phyloP scores from a whole-genome alignment of 2,113 vertebrate species.

The Cariama cristata region DNA sequence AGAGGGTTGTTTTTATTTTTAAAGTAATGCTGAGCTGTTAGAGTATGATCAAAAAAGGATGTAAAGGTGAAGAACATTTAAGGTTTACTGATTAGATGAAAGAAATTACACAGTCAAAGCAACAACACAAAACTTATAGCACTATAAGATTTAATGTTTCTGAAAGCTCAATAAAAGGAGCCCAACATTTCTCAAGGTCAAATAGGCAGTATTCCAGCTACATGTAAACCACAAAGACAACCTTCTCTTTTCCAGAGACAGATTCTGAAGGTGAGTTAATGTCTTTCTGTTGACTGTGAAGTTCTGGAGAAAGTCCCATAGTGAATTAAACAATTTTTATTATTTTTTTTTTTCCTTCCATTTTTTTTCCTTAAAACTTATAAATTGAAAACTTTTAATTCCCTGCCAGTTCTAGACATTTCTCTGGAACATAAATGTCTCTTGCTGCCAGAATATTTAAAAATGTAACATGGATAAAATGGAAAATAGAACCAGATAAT shows the following conservation, averaged over 20 bases:
- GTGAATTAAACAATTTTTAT: not conserved
- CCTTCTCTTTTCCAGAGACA: not conserved
- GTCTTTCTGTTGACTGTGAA: not conserved
- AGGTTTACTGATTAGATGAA: not conserved
- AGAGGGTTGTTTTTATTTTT: not conserved
- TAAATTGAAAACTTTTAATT: not conserved
- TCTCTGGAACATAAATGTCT: not conserved
- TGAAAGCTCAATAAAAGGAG: constrained; percentile 16
- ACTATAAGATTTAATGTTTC: constrained; percentile 34
- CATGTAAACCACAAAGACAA: not conserved
- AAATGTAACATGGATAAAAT: not conserved
- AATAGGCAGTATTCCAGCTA: not conserved
- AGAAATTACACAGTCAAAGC: not conserved
- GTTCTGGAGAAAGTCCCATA: not conserved
- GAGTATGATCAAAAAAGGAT: not conserved
- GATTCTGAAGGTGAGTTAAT: not conserved
- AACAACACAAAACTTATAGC: not conserved
- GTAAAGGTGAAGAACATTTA: not conserved
- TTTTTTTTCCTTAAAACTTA: not conserved
- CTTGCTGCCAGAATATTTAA: not conserved
- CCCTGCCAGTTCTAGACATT: not conserved
- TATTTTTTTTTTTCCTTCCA: accelerated
- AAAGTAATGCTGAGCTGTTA: not conserved
- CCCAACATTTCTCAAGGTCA: not conserved
- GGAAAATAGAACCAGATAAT: not conserved